A percentile compares a stretch with the other conserved stretches of the same genome.
Conservation (phyloP, 2,113 vertebrate species). For the Erythrocercus mccallii region DNA sequence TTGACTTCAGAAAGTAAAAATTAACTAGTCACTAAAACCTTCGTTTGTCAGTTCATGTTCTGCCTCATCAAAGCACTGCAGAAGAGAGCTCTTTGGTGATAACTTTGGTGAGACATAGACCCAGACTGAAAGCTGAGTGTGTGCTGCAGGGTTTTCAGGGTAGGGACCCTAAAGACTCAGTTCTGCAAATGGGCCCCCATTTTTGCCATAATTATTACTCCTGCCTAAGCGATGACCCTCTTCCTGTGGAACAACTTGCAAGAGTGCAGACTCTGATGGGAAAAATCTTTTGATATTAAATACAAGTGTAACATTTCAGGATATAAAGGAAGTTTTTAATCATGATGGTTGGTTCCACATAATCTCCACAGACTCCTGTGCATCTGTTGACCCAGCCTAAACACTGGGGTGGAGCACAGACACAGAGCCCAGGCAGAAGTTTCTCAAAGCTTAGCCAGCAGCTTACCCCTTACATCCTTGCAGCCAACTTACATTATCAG, state of each 20-base stretch:
- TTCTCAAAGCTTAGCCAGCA: background rate
- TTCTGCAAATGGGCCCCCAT: background rate
- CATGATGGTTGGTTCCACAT: background rate
- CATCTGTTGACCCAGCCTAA: background rate
- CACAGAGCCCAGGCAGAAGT: accelerated
- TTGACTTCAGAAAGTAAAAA: slow-evolving; percentile 13
- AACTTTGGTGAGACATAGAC: background rate
- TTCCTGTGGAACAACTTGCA: background rate
- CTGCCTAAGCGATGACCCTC: background rate
- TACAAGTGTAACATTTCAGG: background rate
- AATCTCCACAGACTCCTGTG: background rate
- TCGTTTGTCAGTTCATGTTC: background rate
- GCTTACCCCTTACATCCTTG: background rate
- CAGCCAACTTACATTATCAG: background rate
- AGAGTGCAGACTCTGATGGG: background rate
- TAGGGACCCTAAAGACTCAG: background rate
- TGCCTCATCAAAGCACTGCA: background rate
- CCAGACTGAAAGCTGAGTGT: background rate
- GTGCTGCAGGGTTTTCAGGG: background rate
- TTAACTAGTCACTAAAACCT: slow-evolving; percentile 4
- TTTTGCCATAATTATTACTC: background rate
- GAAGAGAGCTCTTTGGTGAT: background rate
- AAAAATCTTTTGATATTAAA: background rate
- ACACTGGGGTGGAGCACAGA: background rate
- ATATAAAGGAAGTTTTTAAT: background rate